These are phyloP conservation scores for Dipodomys stephensi DNA, from an alignment of 2,113 vertebrate genomes.

Conservation along the genomic window DNA sequence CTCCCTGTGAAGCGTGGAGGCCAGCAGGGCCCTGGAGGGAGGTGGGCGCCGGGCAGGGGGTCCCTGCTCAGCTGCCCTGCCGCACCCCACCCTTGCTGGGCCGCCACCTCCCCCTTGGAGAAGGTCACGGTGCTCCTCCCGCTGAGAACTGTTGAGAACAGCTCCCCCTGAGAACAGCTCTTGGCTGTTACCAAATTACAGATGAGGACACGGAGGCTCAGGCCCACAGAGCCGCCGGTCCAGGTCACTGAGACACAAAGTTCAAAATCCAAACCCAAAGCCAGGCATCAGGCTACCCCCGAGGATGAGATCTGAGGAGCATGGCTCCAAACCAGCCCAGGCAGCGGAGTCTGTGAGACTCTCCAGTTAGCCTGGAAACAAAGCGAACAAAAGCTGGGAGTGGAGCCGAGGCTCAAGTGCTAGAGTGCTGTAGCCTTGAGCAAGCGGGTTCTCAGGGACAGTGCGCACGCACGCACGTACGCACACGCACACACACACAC, in stretches of 20 bases:
- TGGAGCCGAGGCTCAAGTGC: too few species aligned
- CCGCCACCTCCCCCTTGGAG: fast-evolving
- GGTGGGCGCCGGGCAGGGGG: fast-evolving
- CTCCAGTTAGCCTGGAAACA: too few species aligned
- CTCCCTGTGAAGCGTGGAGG: fast-evolving
- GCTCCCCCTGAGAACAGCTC: neutral
- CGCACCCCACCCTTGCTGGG: neutral
- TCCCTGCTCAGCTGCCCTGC: neutral
- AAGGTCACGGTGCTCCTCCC: too few species aligned
- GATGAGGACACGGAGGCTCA: conserved; percentile 6
- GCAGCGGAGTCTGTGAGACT: too few species aligned
- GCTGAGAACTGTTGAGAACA: neutral
- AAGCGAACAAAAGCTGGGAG: too few species aligned
- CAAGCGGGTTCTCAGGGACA: too few species aligned
- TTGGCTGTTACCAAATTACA: neutral
- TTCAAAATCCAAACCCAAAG: neutral
- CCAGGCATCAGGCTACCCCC: neutral
- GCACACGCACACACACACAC: too few species aligned
- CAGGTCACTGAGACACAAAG: neutral
- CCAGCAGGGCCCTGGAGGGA: too few species aligned
- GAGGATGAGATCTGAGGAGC: too few species aligned
- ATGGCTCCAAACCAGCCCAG: too few species aligned
- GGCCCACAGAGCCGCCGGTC: fast-evolving
- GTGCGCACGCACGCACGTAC: too few species aligned
- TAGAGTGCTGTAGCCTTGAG: too few species aligned